Evolutionary conservation across 2,797 vertebrate species (phyloP).

Genomic region (Tragopan temminckii): DNA sequence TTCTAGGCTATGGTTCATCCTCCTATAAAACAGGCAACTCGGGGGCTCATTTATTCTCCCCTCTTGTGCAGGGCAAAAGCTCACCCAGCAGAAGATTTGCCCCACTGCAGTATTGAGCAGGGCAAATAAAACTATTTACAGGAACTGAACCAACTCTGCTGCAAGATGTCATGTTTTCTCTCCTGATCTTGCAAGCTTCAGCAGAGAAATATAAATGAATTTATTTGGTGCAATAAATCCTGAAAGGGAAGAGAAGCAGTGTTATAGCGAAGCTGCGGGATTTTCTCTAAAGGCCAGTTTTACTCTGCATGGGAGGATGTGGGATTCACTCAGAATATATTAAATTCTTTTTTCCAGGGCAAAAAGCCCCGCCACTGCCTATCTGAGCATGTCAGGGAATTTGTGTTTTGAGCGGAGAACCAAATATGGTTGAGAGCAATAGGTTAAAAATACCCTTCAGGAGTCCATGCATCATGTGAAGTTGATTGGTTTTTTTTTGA

Average conservation of each 20-base stretch:
- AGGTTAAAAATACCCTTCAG: slow-evolving; percentile 63
- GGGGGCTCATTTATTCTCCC: neutral
- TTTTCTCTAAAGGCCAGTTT: slow-evolving; percentile 9
- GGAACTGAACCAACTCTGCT: neutral
- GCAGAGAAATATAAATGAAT: neutral
- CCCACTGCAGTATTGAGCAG: neutral
- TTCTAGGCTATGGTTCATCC: neutral
- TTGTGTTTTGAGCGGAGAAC: slow-evolving; percentile 44
- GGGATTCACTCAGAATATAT: neutral
- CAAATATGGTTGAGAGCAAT: slow-evolving; percentile 40
- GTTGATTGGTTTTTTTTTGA: neutral
- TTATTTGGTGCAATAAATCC: slow-evolving; percentile 31
- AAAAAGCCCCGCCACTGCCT: neutral
- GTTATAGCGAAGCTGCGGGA: neutral
- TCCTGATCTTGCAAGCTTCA: neutral
- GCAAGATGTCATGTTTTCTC: neutral
- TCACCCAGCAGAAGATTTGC: neutral
- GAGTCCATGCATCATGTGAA: neutral
- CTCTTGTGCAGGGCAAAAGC: neutral
- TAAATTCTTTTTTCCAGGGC: neutral
- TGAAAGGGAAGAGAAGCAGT: neutral
- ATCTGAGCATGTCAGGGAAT: slow-evolving; percentile 7
- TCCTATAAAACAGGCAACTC: neutral
- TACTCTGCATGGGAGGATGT: neutral
- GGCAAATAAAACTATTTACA: neutral